A percentile compares a stretch with the other conserved stretches of the same genome.
phyloP scores from a whole-genome alignment of 2,888 invertebrate species.

The Miltochrista miniata region DNA sequence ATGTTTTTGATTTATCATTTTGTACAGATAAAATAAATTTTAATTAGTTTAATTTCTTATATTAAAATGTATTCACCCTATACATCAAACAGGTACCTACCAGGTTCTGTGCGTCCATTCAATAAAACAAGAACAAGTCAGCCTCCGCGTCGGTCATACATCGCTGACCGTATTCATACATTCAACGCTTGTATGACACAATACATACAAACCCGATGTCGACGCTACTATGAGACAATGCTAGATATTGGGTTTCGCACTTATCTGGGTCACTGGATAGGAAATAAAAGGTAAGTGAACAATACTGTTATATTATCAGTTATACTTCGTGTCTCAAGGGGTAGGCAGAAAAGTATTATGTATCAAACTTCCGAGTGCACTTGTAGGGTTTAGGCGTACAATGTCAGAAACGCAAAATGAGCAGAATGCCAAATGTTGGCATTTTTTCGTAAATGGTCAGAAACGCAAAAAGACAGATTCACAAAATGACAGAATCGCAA shows the following conservation, averaged over 20 bases:
- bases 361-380: too few relatives aligned
- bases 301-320: slow-evolving; percentile 29
- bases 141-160: slow-evolving; percentile 67
- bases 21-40: too few relatives aligned
- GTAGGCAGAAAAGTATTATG: too few relatives aligned
- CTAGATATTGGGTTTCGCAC: slow-evolving; percentile 30
- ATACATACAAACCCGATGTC: slow-evolving; percentile 22
- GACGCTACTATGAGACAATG: background rate
- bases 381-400: too few relatives aligned
- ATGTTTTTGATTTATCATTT: too few relatives aligned
- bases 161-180: slow-evolving; percentile 54
- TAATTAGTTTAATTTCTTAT: too few relatives aligned
- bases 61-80: slow-evolving; percentile 31
- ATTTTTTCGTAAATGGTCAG: too few relatives aligned
- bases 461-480: too few relatives aligned
- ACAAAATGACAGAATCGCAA: too few relatives aligned
- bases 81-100: slow-evolving; percentile 29
- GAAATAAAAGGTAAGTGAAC: slow-evolving; percentile 21
- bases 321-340: too few relatives aligned
- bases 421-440: too few relatives aligned
- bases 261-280: slow-evolving; percentile 39
- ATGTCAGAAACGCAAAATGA: too few relatives aligned
- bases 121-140: slow-evolving; percentile 63
- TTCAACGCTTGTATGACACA: slow-evolving; percentile 14
- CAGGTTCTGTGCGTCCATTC: slow-evolving; percentile 60